These are phyloP conservation scores for Lanius ludovicianus DNA, from an alignment of 2,113 vertebrate genomes.

Conservation along the genomic window DNA sequence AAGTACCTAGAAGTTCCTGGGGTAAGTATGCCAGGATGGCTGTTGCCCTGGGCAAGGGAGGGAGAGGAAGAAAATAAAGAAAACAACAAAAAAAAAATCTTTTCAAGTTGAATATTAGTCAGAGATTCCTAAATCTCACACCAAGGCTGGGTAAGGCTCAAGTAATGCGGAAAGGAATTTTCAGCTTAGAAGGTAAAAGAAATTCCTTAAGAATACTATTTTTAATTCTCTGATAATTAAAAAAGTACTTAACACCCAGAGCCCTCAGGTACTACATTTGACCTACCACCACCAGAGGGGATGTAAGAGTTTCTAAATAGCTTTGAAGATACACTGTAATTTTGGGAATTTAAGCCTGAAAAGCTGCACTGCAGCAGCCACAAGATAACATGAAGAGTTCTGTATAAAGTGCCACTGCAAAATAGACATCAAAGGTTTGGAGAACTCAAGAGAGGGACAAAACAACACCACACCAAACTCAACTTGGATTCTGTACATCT, in stretches of 20 bases:
- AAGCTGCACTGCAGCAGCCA: neutral
- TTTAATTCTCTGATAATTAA: neutral
- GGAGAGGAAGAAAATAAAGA: neutral
- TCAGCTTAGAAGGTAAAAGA: neutral
- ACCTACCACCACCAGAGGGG: neutral
- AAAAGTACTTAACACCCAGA: neutral
- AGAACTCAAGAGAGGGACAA: neutral
- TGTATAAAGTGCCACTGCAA: neutral
- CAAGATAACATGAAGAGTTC: neutral
- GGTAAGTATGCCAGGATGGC: slow-evolving; percentile 97
- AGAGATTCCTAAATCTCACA: neutral
- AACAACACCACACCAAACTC: neutral
- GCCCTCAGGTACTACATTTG: neutral
- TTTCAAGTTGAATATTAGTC: neutral
- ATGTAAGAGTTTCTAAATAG: neutral
- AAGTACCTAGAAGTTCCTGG: slow-evolving; percentile 97
- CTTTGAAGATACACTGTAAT: neutral
- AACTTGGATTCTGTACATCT: neutral
- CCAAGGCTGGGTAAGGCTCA: neutral
- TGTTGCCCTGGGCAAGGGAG: slow-evolving; percentile 79
- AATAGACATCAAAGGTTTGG: neutral
- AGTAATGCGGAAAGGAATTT: neutral
- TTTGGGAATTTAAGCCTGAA: neutral
- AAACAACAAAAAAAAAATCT: neutral
- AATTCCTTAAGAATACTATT: neutral